Evolutionary conservation across 2,113 vertebrate genomes (phyloP), one percentile per base, ranked within the genome.

Genomic region (Nibea coibor): DNA sequence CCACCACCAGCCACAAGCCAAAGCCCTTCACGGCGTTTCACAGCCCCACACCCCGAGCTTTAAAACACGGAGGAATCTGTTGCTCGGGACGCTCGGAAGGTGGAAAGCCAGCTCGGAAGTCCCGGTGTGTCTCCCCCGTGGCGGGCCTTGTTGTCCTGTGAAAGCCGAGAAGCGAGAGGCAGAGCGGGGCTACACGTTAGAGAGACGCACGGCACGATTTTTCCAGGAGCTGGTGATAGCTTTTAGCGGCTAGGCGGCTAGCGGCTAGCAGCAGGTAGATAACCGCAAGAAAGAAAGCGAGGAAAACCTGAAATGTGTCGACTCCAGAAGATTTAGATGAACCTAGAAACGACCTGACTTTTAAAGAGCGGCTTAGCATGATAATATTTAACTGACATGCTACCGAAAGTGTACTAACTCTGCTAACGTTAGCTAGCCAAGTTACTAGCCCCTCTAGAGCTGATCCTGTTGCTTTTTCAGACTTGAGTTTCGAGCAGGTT

Each of bases 351-450:
- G 6, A 67, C 26, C 63, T 24, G 47, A 48, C 42, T 6, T 77
- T 26, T 28, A 54, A 61, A 26, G 3, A 10, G 28, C 35, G 39
- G 14, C 15, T 68, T 14, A 87, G 62, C 12, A 83, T 80, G 84
- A 65, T 47, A 66, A 12, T 10, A 48, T 75, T 82, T 17, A 39
- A 84, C 39, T 92, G 89, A 85, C 86, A 93, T 92, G 91, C 45
- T 66, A 20, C 58, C 16, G 63, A 78, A 83, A 84, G 81, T 90
- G 4, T 15, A 80, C 73, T 81, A 86, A 84, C 72, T 85, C 78
- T 70, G 92, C 91, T 91, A 90, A 89, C 88, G 81, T 57, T 74
- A 84, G 89, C 89, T 82, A 86, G 87, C 88, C 72, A 80, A 83
- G 69, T 81, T 75, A 65, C 64, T 77, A 85, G 82, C 82, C 62